Conservation (phyloP, 2,888 invertebrate genomes). For the Lutraria lutraria region DNA sequence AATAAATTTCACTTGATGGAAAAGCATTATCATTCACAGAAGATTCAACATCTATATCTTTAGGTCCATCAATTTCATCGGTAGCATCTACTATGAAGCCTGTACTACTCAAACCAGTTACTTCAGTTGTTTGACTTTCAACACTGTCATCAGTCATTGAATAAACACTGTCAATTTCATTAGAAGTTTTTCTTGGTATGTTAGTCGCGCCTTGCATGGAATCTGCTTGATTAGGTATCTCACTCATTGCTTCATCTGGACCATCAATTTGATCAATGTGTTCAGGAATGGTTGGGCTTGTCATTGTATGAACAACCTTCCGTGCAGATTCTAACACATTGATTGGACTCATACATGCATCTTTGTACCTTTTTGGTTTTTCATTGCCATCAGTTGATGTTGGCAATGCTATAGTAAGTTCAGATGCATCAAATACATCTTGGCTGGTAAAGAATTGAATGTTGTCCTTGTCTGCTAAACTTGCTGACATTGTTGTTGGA, state of each 20-base stretch:
- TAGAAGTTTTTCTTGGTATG: conserved; percentile 25
- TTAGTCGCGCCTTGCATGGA: conserved; percentile 17
- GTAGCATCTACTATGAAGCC: conserved; percentile 17
- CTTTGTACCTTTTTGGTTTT: conserved; percentile 35
- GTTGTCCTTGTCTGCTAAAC: background rate
- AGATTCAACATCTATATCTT: conserved; percentile 30
- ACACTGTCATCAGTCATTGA: background rate
- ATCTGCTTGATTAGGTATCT: conserved; percentile 30
- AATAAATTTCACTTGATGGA: conserved; percentile 58
- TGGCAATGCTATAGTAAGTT: background rate
- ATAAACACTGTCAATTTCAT: conserved; percentile 1
- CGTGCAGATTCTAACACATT: conserved; percentile 54
- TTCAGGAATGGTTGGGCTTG: background rate
- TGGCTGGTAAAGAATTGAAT: conserved; percentile 20
- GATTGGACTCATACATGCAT: conserved; percentile 54
- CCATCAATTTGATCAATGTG: conserved; percentile 1
- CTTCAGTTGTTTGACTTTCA: conserved; percentile 31
- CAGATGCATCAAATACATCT: conserved; percentile 4
- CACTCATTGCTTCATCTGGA: conserved; percentile 23
- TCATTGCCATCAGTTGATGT: background rate
- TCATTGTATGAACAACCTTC: conserved; percentile 9
- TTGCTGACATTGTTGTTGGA: conserved; percentile 24
- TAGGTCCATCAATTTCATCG: conserved; percentile 46
- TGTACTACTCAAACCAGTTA: background rate
- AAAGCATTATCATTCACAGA: conserved; percentile 37